Evolutionary conservation across 1,140 invertebrate species (phyloP).

Genomic region (Drosophila ercepeae): DNA sequence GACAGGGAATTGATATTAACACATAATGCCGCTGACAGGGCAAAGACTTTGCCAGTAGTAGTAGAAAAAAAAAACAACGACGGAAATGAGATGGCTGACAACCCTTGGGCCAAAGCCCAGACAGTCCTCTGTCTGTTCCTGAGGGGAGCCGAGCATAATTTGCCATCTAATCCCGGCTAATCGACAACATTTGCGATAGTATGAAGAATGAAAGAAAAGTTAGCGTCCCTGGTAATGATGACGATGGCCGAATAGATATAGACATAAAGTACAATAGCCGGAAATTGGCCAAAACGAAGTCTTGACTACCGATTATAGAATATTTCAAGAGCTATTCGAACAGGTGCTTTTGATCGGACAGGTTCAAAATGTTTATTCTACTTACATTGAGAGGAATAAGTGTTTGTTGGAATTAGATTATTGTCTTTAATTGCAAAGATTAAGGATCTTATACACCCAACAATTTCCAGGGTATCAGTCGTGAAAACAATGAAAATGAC

Average conservation of each 20-base stretch:
- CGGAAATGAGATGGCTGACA: constrained; percentile 56
- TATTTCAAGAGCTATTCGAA: not conserved
- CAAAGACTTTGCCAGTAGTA: constrained; percentile 23
- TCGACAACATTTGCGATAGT: constrained; percentile 78
- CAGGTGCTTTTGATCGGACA: not conserved
- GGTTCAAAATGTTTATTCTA: too few species aligned
- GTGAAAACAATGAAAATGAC: constrained; percentile 52
- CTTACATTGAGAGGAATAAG: too few species aligned
- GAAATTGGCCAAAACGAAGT: not conserved
- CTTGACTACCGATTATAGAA: constrained; percentile 22
- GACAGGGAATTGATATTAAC: constrained; percentile 67
- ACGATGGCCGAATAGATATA: constrained; percentile 64
- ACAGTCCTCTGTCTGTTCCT: constrained; percentile 30
- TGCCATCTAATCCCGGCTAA: constrained; percentile 79
- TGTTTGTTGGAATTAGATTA: not conserved
- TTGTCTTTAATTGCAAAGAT: not conserved
- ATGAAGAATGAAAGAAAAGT: constrained; percentile 70
- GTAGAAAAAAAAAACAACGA: constrained; percentile 28
- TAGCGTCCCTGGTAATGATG: constrained; percentile 69
- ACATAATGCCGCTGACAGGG: constrained; percentile 76
- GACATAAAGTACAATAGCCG: constrained; percentile 21
- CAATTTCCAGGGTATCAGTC: constrained; percentile 2
- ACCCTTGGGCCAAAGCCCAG: constrained; percentile 26
- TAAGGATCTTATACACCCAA: not conserved
- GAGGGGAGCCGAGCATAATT: constrained; percentile 59